A percentile compares a stretch with the other conserved stretches of the same genome.
Conservation (phyloP, 2,888 invertebrate genomes). For the Myathropa florea region DNA sequence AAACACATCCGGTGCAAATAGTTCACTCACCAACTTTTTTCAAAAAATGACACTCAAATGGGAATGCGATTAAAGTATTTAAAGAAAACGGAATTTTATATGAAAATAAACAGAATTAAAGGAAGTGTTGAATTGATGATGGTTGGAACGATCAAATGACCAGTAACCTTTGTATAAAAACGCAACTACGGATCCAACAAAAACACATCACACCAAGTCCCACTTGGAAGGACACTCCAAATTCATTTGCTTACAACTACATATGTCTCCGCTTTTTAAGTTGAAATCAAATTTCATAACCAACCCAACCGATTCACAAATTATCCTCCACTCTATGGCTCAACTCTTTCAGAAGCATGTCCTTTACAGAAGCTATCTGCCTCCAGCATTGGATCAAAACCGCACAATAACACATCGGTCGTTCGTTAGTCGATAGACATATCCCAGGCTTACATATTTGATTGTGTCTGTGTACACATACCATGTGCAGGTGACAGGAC, state of each 20-base stretch:
- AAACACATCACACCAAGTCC: too few relatives aligned
- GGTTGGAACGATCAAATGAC: too few relatives aligned
- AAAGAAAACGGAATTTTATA: too few relatives aligned
- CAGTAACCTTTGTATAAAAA: too few relatives aligned
- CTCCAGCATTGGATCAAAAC: slow-evolving; percentile 21
- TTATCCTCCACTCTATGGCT: not conserved
- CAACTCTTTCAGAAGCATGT: not conserved
- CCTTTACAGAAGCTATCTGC: slow-evolving; percentile 19
- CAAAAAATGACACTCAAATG: too few relatives aligned
- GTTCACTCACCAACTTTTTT: too few relatives aligned
- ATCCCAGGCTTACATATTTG: slow-evolving; percentile 8
- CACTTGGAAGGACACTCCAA: too few relatives aligned
- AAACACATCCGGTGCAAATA: too few relatives aligned
- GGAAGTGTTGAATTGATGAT: too few relatives aligned
- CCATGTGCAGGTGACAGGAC: slow-evolving; percentile 60
- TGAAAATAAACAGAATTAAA: too few relatives aligned
- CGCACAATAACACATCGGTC: slow-evolving; percentile 43
- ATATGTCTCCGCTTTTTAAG: not conserved
- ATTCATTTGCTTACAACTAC: not conserved
- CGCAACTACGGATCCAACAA: too few relatives aligned
- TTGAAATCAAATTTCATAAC: not conserved
- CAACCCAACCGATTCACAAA: not conserved
- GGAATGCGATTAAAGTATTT: too few relatives aligned
- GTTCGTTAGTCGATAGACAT: slow-evolving; percentile 44
- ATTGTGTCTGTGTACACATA: slow-evolving; percentile 20